Evolutionary conservation across 2,888 invertebrate genomes (phyloP).

Genomic region (Drosophila monieri): DNA sequence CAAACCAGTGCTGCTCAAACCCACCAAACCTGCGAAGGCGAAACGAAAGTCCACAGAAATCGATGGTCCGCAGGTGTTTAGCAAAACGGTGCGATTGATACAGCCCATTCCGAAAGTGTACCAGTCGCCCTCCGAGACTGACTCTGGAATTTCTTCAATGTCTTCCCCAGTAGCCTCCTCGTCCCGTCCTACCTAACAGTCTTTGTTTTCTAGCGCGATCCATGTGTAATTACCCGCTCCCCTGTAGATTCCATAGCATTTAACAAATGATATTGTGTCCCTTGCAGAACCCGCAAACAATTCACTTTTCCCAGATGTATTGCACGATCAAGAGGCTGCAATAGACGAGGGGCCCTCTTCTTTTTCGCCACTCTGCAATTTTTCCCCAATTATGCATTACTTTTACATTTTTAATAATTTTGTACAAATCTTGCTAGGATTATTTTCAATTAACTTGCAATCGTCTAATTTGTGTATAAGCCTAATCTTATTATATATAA

Average conservation of each 20-base stretch:
- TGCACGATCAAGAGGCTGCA: slow-evolving; percentile 58
- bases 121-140: slow-evolving; percentile 48
- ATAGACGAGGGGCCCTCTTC: not conserved
- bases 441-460: slow-evolving; percentile 1
- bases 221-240: slow-evolving; percentile 19
- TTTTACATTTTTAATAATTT: not conserved
- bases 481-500: not conserved
- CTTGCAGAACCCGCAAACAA: slow-evolving; percentile 11
- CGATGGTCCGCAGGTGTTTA: slow-evolving; percentile 28
- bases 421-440: not conserved
- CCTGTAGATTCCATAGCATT: slow-evolving; percentile 5
- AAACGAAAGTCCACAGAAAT: slow-evolving; percentile 23
- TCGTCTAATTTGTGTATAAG: slow-evolving; percentile 17
- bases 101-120: slow-evolving; percentile 55
- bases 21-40: not conserved
- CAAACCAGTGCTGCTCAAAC: slow-evolving; percentile 1
- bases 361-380: not conserved
- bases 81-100: slow-evolving; percentile 56
- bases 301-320: slow-evolving; percentile 44
- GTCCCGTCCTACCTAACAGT: slow-evolving; percentile 15
- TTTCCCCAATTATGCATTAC: not conserved
- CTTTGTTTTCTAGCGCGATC: slow-evolving; percentile 6
- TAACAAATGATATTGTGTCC: slow-evolving; percentile 42
- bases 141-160: slow-evolving; percentile 69
- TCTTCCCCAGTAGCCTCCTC: slow-evolving; percentile 37